Evolutionary conservation across 2,113 vertebrate genomes (phyloP), one percentile per base, ranked within the genome.

Genomic region (Rattus rattus): DNA sequence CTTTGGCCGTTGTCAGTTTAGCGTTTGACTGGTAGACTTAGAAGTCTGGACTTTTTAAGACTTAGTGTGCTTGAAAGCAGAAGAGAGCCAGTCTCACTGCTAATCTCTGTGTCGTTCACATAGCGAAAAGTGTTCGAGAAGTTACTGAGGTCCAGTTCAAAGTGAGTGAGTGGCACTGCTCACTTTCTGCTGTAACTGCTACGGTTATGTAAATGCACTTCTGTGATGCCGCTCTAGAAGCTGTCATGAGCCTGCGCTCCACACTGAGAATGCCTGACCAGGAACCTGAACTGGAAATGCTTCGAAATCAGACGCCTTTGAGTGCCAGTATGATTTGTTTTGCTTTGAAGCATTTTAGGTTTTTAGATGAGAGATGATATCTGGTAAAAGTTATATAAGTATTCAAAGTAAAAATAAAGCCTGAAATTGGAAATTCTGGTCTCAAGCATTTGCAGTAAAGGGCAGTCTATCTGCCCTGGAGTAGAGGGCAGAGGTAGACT

Each of bases 181-280:
- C 80, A 14, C 56, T 77, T 87, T 83, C 77, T 65, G 73, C 76
- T 91, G 36, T 84, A 76, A 61, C 47, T 83, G 28, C 63, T 67
- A 70, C 92, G 75, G 73, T 90, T 91, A 70, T 80, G 24, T 83
- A 30, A 72, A 14, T 87, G 61, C 63, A 26, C 93, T 94, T 90
- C 90, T 94, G 1, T 5, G 47, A n/a, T 72, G 47, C 47, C 77
- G 20, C 79, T 86, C 28, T 79, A 73, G 47, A 91, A 47, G 19
- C 59, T 75, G 67, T n/a, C 5, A 47, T n/a, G 26, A 43, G 56
- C 12, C 22, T 14, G 20, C 39, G 12, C 54, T 14, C 0, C 54
- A 39, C 20, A 8, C 10, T n/a, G 26, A 65, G 72, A 3, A 79
- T 77, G 26, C 36, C n/a, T 43, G 70, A 49, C 22, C 85, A 59